Evolutionary conservation across 2,888 invertebrate species (phyloP).

Genomic region (Plemyria rubiginata): DNA sequence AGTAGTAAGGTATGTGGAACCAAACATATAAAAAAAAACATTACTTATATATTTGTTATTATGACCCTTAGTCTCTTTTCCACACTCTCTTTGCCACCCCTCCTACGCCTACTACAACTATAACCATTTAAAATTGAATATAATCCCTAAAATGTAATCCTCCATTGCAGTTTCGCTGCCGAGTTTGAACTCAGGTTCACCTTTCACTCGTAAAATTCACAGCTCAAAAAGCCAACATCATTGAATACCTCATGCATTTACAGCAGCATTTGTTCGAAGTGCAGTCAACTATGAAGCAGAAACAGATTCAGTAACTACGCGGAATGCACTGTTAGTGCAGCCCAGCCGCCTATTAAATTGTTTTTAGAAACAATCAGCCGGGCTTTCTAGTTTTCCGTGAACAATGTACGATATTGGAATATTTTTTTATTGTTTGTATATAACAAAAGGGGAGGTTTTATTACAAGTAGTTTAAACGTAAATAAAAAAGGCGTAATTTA

Average conservation of each 20-base stretch:
- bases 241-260: conserved; percentile 52
- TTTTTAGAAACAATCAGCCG: conserved; percentile 66
- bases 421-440: conserved; percentile 10
- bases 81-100: no score
- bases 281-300: conserved; percentile 67
- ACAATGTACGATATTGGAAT: conserved; percentile 53
- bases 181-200: background rate
- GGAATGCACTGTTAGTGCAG: conserved; percentile 66
- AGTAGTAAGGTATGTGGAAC: no score
- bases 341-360: conserved; percentile 66
- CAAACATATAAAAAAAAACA: no score
- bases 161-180: background rate
- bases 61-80: no score
- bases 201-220: conserved; percentile 15
- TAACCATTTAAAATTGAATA: background rate
- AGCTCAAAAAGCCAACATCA: conserved; percentile 25
- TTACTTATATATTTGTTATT: no score
- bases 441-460: background rate
- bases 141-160: background rate
- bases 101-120: no score
- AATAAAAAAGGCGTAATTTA: no score
- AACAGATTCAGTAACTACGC: conserved; percentile 62
- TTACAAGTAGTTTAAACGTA: no score
- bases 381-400: conserved; percentile 51
- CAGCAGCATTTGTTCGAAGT: conserved; percentile 61